phyloP scores from a whole-genome alignment of 2,113 vertebrate genomes.

The Mungos mungo region DNA sequence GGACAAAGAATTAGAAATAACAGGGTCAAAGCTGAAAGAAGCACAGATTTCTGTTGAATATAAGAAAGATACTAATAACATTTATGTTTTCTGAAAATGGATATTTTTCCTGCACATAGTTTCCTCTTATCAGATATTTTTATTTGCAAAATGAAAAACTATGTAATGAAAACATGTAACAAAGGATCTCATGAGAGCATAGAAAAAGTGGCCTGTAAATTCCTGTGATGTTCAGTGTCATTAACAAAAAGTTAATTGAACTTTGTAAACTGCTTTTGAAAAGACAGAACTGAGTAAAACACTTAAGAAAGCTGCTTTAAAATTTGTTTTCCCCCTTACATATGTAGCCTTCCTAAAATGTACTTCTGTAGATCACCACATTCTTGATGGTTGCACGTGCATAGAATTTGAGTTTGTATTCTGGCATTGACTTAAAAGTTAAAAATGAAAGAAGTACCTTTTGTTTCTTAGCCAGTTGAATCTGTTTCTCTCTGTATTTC shows the following conservation, averaged over 20 bases:
- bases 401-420: neutral
- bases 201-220: neutral
- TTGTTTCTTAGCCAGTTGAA: neutral
- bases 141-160: neutral
- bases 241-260: neutral
- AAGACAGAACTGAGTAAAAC: neutral
- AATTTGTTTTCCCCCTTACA: neutral
- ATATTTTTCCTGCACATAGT: neutral
- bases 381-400: neutral
- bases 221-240: neutral
- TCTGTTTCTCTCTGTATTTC: neutral
- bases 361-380: neutral
- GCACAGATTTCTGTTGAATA: neutral
- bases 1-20: neutral
- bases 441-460: neutral
- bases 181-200: neutral
- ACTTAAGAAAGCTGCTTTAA: neutral
- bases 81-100: slow-evolving; percentile 28
- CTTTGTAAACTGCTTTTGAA: neutral
- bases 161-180: neutral
- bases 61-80: neutral
- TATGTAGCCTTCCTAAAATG: neutral
- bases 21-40: neutral
- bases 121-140: neutral
- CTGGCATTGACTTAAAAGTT: neutral